Base-by-base conservation (phyloP, 1,140 invertebrate species). In the Eriosoma lanigerum region DNA sequence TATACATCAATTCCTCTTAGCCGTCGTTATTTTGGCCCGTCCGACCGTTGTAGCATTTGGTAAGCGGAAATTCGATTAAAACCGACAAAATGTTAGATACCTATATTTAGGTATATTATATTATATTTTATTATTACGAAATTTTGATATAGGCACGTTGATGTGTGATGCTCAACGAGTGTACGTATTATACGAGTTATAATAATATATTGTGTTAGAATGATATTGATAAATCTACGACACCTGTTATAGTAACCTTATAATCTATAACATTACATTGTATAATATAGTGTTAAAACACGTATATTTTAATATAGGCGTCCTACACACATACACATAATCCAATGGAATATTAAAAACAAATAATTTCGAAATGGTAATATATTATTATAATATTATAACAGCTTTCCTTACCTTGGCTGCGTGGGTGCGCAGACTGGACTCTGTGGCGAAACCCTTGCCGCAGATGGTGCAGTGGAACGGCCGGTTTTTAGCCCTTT, bases 401-500 rank as follows among this genome's bases (percentile, higher is more conserved):
- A 46, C 12, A 68, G 44, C 17, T 13, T 24, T 13, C 4, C 75
- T 92, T 90, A 98, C 96, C 94, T 98, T 98, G 84, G 94, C 93
- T 83, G 95, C 96, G 86, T 98, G 96, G 62, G 95, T 96, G 86
- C 96, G 90, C 81, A 98, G 89, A 86, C 94, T 96, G 84, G 94
- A 96, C 85, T 98, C 96, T 76, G 96, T 97, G 68, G 96, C 96
- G 86, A 98, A 98, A 54, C 96, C 94, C 85, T 98, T 96, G 81
- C 96, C 95, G 87, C 96, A 98, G 84, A 98, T 96, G 86, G 93
- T 95, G 86, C 96, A 98, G 85, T 97, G 95, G 86, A 97, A 97
- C 29, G 95, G 95, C 81, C 95, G 89, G 87, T 96, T 97, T 87
- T 97, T 97, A 85, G 95, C 94, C 82, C 96, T 90, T 86, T 97